A percentile compares a stretch with the other conserved stretches of the same genome.
Conservation (phyloP, 2,888 invertebrate species). For the Hemicrepidius hirtus region DNA sequence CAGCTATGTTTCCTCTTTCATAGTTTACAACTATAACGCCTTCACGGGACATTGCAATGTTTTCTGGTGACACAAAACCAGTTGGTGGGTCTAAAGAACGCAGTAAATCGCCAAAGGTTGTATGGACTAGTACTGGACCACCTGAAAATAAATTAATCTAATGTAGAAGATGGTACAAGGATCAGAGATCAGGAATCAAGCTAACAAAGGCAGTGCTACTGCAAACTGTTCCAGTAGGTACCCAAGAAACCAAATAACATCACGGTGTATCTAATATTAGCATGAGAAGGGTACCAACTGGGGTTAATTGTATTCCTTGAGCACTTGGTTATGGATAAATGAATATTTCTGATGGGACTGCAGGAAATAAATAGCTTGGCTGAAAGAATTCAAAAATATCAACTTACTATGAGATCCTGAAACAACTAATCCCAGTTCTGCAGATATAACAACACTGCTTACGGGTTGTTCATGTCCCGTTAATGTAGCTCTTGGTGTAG, state of each 20-base stretch:
- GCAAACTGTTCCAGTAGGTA: no score
- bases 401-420: conserved; percentile 87
- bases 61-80: conserved; percentile 85
- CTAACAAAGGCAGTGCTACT: no score
- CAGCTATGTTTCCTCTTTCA: conserved; percentile 92
- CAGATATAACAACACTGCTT: conserved; percentile 96
- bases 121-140: conserved; percentile 97
- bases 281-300: no score
- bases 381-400: conserved; percentile 15
- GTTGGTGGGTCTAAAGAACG: conserved; percentile 90
- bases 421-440: conserved; percentile 97
- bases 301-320: no score
- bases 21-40: conserved; percentile 97
- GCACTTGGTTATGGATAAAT: no score
- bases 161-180: no score
- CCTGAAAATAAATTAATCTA: conserved; percentile 74
- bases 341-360: no score
- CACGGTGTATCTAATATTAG: no score
- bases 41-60: conserved; percentile 96
- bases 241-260: no score
- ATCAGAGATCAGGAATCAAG: no score
- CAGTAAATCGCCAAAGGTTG: conserved; percentile 96
- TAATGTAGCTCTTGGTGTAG: conserved; percentile 96
- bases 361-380: no score
- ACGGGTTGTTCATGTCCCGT: conserved; percentile 99